A percentile compares a stretch with the other conserved stretches of the same genome.
Conservation (phyloP, 2,797 vertebrate genomes). For the Anolis apletophallus region DNA sequence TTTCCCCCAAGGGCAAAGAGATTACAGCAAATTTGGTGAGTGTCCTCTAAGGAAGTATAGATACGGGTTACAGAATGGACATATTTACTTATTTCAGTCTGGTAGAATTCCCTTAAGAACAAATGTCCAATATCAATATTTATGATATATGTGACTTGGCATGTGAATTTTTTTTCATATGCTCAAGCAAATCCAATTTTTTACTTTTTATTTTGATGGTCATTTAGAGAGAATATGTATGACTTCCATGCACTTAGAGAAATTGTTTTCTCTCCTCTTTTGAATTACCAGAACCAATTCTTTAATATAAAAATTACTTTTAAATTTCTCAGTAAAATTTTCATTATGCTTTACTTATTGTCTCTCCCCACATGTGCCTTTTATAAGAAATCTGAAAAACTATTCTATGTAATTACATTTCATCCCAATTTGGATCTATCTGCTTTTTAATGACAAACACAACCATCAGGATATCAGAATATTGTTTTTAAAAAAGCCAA, state of each 20-base stretch:
- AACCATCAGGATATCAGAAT: slow-evolving; percentile 1
- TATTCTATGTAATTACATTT: slow-evolving; percentile 27
- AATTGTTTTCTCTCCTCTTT: neutral
- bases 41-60: no score
- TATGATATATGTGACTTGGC: neutral
- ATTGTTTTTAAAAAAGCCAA: neutral
- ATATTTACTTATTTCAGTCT: no score
- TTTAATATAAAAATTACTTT: neutral
- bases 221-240: neutral
- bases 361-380: neutral
- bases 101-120: neutral
- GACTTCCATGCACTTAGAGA: neutral
- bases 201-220: no score
- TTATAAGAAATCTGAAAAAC: neutral
- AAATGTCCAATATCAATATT: neutral
- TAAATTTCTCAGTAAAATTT: slow-evolving; percentile 5
- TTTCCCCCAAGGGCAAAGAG: no score
- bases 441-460: slow-evolving; percentile 22
- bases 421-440: slow-evolving; percentile 9
- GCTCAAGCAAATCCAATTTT: slow-evolving; percentile 1
- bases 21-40: no score
- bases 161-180: neutral
- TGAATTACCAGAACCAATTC: neutral
- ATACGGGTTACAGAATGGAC: no score
- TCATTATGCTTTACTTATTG: slow-evolving; percentile 5